Evolutionary conservation across 1,140 invertebrate species (phyloP).

Genomic region (Leptopilina clavipes): DNA sequence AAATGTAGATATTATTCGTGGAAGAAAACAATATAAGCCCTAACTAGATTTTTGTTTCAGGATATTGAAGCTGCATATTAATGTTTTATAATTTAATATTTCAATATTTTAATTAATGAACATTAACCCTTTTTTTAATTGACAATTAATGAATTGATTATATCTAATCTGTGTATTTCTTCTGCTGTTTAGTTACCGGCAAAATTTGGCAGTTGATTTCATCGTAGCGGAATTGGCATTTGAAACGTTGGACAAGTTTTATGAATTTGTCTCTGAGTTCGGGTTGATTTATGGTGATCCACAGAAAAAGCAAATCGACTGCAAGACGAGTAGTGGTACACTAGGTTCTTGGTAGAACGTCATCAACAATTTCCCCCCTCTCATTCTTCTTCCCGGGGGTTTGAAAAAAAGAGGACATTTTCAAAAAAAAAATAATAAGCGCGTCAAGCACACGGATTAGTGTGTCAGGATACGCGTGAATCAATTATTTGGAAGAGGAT

Average conservation of each 20-base stretch:
- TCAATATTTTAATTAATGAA: slow-evolving; percentile 38
- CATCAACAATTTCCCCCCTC: slow-evolving; percentile 39
- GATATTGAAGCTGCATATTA: slow-evolving; percentile 58
- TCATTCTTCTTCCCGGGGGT: slow-evolving; percentile 39
- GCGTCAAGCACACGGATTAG: slow-evolving; percentile 39
- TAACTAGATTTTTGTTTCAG: slow-evolving; percentile 72
- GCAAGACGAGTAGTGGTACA: slow-evolving; percentile 85
- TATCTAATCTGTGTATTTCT: slow-evolving; percentile 71
- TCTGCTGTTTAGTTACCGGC: slow-evolving; percentile 91
- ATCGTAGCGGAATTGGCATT: slow-evolving; percentile 91
- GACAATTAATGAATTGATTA: slow-evolving; percentile 14
- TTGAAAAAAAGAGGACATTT: slow-evolving; percentile 49
- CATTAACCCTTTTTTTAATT: slow-evolving; percentile 35
- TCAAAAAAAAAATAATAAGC: background rate
- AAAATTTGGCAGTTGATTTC: slow-evolving; percentile 89
- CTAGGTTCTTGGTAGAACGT: slow-evolving; percentile 74
- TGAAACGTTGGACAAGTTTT: slow-evolving; percentile 85
- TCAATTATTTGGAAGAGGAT: slow-evolving; percentile 60
- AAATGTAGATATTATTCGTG: no score
- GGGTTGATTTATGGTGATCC: slow-evolving; percentile 84
- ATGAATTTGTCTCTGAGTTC: slow-evolving; percentile 90
- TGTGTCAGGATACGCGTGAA: slow-evolving; percentile 27
- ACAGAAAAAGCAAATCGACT: slow-evolving; percentile 85
- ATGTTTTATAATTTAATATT: no score
- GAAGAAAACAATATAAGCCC: slow-evolving; percentile 44